Evolutionary conservation across 2,888 invertebrate species (phyloP), one percentile per base, ranked within the genome.

Genomic region (Drosophila paracracens): DNA sequence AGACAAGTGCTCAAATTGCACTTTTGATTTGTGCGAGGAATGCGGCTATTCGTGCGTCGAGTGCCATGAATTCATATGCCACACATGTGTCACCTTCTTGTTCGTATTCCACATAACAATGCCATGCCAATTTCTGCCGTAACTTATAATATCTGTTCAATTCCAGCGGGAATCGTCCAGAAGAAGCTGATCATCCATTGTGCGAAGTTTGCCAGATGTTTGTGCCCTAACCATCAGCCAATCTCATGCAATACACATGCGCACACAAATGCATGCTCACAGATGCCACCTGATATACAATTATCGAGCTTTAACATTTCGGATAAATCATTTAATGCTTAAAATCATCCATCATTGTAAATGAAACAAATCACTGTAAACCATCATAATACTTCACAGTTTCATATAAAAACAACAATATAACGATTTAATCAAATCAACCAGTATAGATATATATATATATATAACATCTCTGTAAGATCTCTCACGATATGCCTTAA

Each of bases 1-100:
- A 36, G 82, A 71, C 35, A 58, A 61, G 16, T 92, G 91, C 21
- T 59, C 50, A 2, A 90, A 91, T 54, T 92, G 91, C 51, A 68
- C 76, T 16, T 83, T 85, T 35, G 77, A 81, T 4, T 67, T 92
- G 36, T 92, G 91, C 54, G 91, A 92, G 64, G 90, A 86, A 48
- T 92, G 91, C 56, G 91, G 91, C 2, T 91, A 84, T 57, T 92
- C 91, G 1, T 92, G 91, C 56, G 46, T 63, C 2, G 91, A 91
- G 18, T 92, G 91, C 72, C 69, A 54, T 0, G 54, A 73, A 0
- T 92, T 91, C 27, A 74, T 92, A 5, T 92, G 91, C 63, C 88
- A 82, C 63, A 75, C 80, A 5, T 92, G 91, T 65, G 90, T 92
- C 1, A 80, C 82, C 8, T 21, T 91, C 31, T 91, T 91, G 91